Percentiles rank a stretch among this genome's conserved stretches.
phyloP scores from a whole-genome alignment of 2,888 invertebrate genomes.

The Amphipyra tragopoginis region DNA sequence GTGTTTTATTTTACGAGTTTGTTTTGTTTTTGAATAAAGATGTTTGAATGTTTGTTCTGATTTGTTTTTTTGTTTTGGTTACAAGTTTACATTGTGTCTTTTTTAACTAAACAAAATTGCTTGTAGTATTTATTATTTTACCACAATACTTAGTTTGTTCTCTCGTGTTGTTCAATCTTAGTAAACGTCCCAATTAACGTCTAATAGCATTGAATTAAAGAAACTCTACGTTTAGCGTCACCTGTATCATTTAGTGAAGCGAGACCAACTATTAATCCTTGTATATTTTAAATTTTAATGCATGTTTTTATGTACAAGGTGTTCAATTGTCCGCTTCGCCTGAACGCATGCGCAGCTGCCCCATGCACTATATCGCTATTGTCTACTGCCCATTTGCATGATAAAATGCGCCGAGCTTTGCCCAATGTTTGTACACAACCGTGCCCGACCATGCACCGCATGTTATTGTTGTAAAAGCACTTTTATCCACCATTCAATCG shows the following conservation, averaged over 20 bases:
- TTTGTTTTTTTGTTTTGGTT: slow-evolving; percentile 24
- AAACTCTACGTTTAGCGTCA: slow-evolving; percentile 2
- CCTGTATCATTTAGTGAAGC: slow-evolving; percentile 8
- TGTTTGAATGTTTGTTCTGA: slow-evolving; percentile 34
- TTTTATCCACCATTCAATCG: slow-evolving; percentile 47
- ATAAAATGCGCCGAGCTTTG: slow-evolving; percentile 45
- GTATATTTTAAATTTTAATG: slow-evolving; percentile 1
- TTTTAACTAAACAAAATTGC: too few species aligned
- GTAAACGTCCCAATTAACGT: too few species aligned
- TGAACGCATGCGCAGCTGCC: slow-evolving; percentile 45
- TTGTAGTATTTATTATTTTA: too few species aligned
- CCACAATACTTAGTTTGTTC: too few species aligned
- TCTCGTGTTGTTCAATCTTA: too few species aligned
- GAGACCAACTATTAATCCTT: slow-evolving; percentile 2
- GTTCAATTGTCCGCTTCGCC: slow-evolving; percentile 9
- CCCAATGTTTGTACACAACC: slow-evolving; percentile 43
- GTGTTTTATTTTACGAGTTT: slow-evolving; percentile 46
- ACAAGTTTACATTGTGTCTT: slow-evolving; percentile 12
- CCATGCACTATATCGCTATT: slow-evolving; percentile 6
- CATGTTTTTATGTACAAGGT: slow-evolving; percentile 11
- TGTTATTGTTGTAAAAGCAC: slow-evolving; percentile 44
- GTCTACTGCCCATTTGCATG: slow-evolving; percentile 48
- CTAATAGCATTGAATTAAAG: too few species aligned
- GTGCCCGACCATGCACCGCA: slow-evolving; percentile 31
- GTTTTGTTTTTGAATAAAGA: slow-evolving; percentile 39